Base-by-base conservation (phyloP, 2,797 vertebrate species). In the Micrastur ruficollis region DNA sequence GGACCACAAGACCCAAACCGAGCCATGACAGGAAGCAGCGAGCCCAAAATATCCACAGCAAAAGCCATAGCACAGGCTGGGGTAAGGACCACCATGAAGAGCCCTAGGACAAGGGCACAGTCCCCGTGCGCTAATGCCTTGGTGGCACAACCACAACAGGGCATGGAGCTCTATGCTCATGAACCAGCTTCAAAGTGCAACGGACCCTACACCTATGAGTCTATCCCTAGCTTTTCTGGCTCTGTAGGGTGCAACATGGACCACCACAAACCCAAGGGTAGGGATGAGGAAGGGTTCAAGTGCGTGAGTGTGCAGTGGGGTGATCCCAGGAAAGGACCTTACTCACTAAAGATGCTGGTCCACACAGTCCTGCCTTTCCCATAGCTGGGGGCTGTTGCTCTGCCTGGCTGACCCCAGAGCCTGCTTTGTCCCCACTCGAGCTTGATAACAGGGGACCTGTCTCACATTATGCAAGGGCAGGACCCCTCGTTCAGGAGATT, bases 11-110 rank as follows among this genome's bases (percentile, higher is more conserved):
- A 80, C 14, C 15, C 32, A 73, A 91, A 66, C 26, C 36, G 22
- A 65, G 38, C 19, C 13, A 19, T 1, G 20, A 68, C 26, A 65
- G 25, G 31, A 67, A 71, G 72, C 59, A 71, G 36, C 0, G 0
- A 79, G 32, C 40, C 47, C 62, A 52, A 58, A 55, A 66, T 11
- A 5, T 19, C 47, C 53, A 68, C 12, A 44, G 42, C 25, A 79
- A 52, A 93, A 72, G 73, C 20, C 56, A 42, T 1, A 38, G 15
- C 6, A 44, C 9, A 63, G 55, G 32, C 27, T 72, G 46, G 25
- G 61, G 11, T 38, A 67, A 44, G 21, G 46, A 23, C 15, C 63
- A 50, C 31, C 50, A 34, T 5, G n/a, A 63, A 83, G 12, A 7
- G 36, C 31, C 11, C 8, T 6, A 15, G 8, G 56, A 87, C 25